phyloP scores from a whole-genome alignment of 2,888 invertebrate genomes.

The Flexamia atlantica region DNA sequence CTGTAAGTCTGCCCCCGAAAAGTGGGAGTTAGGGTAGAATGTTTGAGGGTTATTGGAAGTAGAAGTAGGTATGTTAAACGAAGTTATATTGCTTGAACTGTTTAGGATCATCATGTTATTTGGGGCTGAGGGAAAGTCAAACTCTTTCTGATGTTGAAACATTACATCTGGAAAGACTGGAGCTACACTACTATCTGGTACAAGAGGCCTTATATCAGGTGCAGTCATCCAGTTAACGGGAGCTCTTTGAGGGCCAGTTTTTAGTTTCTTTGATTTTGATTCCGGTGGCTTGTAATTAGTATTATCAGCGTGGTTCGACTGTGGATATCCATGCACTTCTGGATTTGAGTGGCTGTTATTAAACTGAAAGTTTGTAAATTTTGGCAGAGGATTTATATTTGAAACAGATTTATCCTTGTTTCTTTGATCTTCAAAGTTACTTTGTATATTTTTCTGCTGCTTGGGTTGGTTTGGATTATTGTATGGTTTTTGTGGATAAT shows the following conservation, averaged over 20 bases:
- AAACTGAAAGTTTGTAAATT: conserved; percentile 60
- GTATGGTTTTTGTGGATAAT: conserved; percentile 48
- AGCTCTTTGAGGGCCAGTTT: conserved; percentile 71
- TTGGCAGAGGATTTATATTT: conserved; percentile 35
- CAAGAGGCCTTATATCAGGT: conserved; percentile 73
- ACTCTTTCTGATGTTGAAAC: conserved; percentile 61
- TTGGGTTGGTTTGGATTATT: conserved; percentile 25
- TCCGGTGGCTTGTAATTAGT: conserved; percentile 28
- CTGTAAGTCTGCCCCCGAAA: conserved; percentile 58
- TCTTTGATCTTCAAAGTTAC: conserved; percentile 42
- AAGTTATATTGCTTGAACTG: conserved; percentile 53
- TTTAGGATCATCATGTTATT: conserved; percentile 46
- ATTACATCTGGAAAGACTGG: conserved; percentile 57
- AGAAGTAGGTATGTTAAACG: conserved; percentile 42
- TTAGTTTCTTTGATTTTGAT: conserved; percentile 60
- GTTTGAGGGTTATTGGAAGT: conserved; percentile 59
- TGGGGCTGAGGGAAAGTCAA: conserved; percentile 54
- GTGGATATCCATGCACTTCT: conserved; percentile 14
- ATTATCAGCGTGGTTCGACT: conserved; percentile 6
- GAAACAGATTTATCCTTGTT: conserved; percentile 26
- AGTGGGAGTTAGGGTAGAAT: conserved; percentile 59
- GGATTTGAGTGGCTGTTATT: conserved; percentile 34
- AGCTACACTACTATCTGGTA: conserved; percentile 45
- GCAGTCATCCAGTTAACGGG: conserved; percentile 82
- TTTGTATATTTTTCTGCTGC: not conserved